Base-by-base conservation (phyloP, 2,797 vertebrate genomes). In the Nasua narica region DNA sequence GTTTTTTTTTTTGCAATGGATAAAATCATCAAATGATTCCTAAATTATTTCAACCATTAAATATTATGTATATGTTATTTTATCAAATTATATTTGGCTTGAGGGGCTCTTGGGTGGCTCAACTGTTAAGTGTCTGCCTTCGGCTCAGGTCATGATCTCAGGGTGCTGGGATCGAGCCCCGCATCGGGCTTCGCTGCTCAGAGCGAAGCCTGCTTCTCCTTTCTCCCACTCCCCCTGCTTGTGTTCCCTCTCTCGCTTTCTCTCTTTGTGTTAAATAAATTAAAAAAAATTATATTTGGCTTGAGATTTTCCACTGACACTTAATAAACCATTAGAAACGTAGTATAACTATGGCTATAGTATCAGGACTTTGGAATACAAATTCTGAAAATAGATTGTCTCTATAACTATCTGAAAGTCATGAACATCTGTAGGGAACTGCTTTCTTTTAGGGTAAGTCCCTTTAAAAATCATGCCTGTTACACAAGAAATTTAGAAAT, bases 401-500 rank as follows among this genome's bases (percentile, higher is more conserved):
- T 84, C 62, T 48, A 3, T 70, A 14, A 52, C 25, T 93, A 16
- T 32, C 11, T 87, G 50, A 70, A 95, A 79, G 52, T 81, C 35
- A 67, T 35, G 56, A 65, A 89, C 58, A 12, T 58, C 40, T 43
- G 27, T 16, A 62, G 67, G 19, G 84, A 32, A 10, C 29, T 60
- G 27, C 25, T 21, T 48, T 90, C 58, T 85, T 92, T 52, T 82
- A 87, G 15, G 46, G 18, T 3, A 83, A 60, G 5, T 18, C 15
- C 67, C 37, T 96, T 91, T 97, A 76, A 90, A 96, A 94, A 76
- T 4, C 52, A 48, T 54, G 56, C 43, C 67, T 67, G 58, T 86
- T 67, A 92, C 90, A 72, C 15, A 89, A 77, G 37, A 94, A 90
- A 60, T 62, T 90, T 58, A 98, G 50, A 83, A 97, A 29, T 40